Evolutionary conservation across 2,888 invertebrate species (phyloP), one percentile per base, ranked within the genome.

Genomic region (Auanema sp.): DNA sequence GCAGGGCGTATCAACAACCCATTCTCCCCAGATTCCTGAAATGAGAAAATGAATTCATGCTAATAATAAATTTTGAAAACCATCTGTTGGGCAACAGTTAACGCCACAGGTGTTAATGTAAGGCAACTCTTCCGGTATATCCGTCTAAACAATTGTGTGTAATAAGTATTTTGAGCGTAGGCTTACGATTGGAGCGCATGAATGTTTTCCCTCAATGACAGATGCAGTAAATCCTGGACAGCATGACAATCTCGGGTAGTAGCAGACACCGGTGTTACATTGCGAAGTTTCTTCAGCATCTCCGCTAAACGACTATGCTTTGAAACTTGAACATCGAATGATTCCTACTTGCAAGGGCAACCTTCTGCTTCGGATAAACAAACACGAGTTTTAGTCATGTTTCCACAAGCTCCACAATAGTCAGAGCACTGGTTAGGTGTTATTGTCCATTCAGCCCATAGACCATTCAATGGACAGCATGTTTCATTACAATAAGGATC

Each of bases 11-110:
- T 60, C 50, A 2, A 57, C 63, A 1, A 43, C 42, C 77, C 77
- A 77, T 64, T 76, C 76, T 44, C 73, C 66, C 76, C 76, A 76
- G 5, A 72, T 68, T 57, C 69, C 68, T 62, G 16, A 56, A 49
- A 42, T 10, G 40, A 2, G n/a, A n/a, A n/a, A n/a, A n/a, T n/a
- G n/a, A n/a, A n/a, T n/a, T n/a, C n/a, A n/a, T 55, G 25, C 16
- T 21, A 23, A n/a, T 21, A 12, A 55, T n/a, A 47, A 47, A 21
- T 10, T 16, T 40, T 18, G 4, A 33, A 33, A 8, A 60, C 55
- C 53, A 6, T 47, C 23, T 14, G 68, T 60, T 5, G 68, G 67
- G 49, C 71, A 71, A 24, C 71, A 71, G 14, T 58, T 50, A 1
- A 60, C 67, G 44, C 64, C 64, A 23, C 70, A 71, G 24, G 66